These are phyloP conservation scores for Sinotaia quadrata DNA, from an alignment of 2,888 invertebrate species.

Conservation along the genomic window DNA sequence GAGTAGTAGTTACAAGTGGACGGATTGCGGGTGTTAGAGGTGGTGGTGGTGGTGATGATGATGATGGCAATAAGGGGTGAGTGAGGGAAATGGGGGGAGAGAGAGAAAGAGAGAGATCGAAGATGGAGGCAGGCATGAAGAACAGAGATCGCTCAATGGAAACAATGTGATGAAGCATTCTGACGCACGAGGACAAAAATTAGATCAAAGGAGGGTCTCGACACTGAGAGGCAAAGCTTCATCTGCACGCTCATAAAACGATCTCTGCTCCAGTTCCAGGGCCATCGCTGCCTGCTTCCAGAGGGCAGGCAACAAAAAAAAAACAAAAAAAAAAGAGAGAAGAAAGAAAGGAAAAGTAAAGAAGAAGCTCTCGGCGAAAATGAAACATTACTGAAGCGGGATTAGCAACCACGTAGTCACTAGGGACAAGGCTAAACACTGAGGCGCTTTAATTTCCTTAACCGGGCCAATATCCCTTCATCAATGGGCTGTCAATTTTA, in stretches of 20 bases:
- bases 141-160: too few relatives aligned
- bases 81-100: background rate
- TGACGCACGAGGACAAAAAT: conserved; percentile 31
- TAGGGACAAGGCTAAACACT: conserved; percentile 5
- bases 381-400: conserved; percentile 30
- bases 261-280: too few relatives aligned
- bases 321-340: background rate
- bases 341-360: background rate
- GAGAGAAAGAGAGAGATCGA: background rate
- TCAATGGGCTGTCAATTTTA: conserved; percentile 27
- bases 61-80: background rate
- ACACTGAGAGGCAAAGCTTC: conserved; percentile 9
- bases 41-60: background rate
- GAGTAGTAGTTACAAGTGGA: too few relatives aligned
- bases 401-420: conserved; percentile 23
- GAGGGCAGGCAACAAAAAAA: background rate
- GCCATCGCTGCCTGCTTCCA: too few relatives aligned
- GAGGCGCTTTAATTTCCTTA: conserved; percentile 27
- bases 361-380: conserved; percentile 12
- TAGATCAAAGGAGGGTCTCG: conserved; percentile 30
- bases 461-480: conserved; percentile 30
- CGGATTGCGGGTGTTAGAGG: background rate
- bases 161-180: conserved; percentile 29
- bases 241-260: too few relatives aligned
- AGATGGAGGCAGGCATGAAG: too few relatives aligned